These are phyloP conservation scores for Polyodon spathula DNA, from an alignment of 2,113 vertebrate species.

Conservation along the genomic window DNA sequence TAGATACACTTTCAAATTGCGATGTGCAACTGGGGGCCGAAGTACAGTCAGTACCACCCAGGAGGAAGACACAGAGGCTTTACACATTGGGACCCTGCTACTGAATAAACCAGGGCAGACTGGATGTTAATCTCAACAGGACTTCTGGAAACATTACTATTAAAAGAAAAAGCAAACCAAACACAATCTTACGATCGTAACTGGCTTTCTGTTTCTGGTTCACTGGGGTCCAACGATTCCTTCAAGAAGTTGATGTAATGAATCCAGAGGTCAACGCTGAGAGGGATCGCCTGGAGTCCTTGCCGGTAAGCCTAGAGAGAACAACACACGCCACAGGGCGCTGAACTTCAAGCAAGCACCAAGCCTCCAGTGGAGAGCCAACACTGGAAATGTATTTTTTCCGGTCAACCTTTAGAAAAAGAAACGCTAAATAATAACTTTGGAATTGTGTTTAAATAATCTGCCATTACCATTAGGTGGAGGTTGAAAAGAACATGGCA, in stretches of 20 bases:
- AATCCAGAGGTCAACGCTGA: conserved; percentile 96
- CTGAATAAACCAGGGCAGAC: too few species aligned
- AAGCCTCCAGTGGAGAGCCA: conserved; percentile 58
- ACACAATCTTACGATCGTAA: conserved; percentile 77
- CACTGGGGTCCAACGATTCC: conserved; percentile 78
- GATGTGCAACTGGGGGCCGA: too few species aligned
- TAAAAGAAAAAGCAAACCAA: neutral
- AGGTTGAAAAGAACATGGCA: conserved; percentile 83
- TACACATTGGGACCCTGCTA: too few species aligned
- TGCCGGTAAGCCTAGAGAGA: conserved; percentile 85
- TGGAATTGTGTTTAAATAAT: conserved; percentile 82
- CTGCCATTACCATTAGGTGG: conserved; percentile 83
- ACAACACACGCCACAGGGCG: conserved; percentile 35
- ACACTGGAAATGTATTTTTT: conserved; percentile 56
- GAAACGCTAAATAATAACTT: conserved; percentile 67
- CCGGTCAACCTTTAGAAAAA: conserved; percentile 73
- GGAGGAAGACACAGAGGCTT: too few species aligned
- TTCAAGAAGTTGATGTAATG: conserved; percentile 94
- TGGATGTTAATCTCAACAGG: too few species aligned
- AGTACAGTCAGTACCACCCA: too few species aligned
- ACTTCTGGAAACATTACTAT: neutral
- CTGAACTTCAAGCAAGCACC: conserved; percentile 52
- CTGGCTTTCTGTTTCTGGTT: conserved; percentile 73
- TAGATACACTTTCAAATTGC: too few species aligned
- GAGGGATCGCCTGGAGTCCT: conserved; percentile 92